Percentiles rank a stretch among this genome's conserved stretches.
Conservation (phyloP, 2,888 invertebrate genomes). For the Cataglyphis rosenhaueri region DNA sequence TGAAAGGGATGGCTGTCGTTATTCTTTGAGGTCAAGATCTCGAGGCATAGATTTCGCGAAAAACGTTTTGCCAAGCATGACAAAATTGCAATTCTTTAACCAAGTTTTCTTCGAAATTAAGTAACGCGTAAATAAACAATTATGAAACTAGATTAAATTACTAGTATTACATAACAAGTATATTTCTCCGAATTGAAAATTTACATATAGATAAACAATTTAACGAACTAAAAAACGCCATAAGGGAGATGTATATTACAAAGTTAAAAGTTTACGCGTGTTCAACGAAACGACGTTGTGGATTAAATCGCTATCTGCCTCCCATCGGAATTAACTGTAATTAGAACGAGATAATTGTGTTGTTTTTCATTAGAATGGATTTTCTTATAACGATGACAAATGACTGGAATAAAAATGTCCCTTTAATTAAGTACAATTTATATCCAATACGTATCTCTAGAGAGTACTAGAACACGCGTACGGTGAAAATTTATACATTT, state of each 20-base stretch:
- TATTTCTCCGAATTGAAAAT: constrained; percentile 3
- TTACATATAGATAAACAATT: not conserved
- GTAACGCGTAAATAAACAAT: not conserved
- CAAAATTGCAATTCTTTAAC: constrained; percentile 17
- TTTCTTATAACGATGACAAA: constrained; percentile 29
- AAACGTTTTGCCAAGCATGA: constrained; percentile 48
- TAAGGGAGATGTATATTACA: not conserved
- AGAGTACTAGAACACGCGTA: not conserved
- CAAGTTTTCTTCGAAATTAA: not conserved
- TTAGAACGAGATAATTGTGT: constrained; percentile 18
- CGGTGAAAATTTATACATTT: constrained; percentile 17
- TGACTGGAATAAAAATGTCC: constrained; percentile 35
- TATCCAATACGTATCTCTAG: constrained; percentile 8
- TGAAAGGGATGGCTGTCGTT: constrained; percentile 59
- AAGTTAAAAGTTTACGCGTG: not conserved
- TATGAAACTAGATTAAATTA: not conserved
- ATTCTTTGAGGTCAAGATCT: constrained; percentile 50
- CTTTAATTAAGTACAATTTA: constrained; percentile 9
- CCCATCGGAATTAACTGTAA: constrained; percentile 9
- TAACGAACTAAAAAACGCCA: not conserved
- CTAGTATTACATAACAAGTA: not conserved
- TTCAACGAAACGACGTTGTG: not conserved
- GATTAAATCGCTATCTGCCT: not conserved
- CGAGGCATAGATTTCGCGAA: constrained; percentile 56
- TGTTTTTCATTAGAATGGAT: not conserved